phyloP scores from a whole-genome alignment of 2,888 invertebrate species.

The Scaptomyza flava region DNA sequence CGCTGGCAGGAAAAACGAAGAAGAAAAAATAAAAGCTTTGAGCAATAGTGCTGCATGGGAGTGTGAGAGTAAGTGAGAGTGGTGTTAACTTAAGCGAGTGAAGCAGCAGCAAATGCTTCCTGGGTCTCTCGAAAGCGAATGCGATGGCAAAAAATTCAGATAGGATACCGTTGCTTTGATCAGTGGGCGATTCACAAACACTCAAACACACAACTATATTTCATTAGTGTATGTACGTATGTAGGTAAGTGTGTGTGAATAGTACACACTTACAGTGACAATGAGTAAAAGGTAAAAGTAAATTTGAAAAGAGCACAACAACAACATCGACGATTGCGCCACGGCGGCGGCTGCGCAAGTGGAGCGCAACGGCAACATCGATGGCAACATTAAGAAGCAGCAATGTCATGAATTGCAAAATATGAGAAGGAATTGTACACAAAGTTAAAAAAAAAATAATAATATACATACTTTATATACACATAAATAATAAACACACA shows the following conservation, averaged over 20 bases:
- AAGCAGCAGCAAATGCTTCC: conserved; percentile 45
- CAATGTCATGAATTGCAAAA: conserved; percentile 63
- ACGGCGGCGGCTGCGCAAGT: conserved; percentile 58
- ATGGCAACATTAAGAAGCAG: conserved; percentile 47
- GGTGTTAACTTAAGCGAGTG: neutral
- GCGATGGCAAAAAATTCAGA: conserved; percentile 28
- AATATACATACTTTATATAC: neutral
- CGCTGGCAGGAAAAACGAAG: conserved; percentile 3
- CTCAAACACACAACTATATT: conserved; percentile 1
- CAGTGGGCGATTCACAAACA: conserved; percentile 49
- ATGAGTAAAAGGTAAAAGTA: conserved; percentile 68
- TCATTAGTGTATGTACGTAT: neutral
- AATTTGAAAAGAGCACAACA: conserved; percentile 60
- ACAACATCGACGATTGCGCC: conserved; percentile 66
- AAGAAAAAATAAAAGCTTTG: conserved; percentile 39
- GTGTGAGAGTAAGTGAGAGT: conserved; percentile 12
- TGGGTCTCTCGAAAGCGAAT: conserved; percentile 31
- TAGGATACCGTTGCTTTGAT: conserved; percentile 47
- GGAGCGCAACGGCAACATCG: conserved; percentile 54
- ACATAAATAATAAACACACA: neutral
- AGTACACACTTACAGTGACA: conserved; percentile 28
- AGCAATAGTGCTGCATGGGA: conserved; percentile 28
- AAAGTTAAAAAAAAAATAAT: conserved; percentile 1
- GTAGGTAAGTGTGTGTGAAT: conserved; percentile 1
- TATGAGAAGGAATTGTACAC: conserved; percentile 7